These are phyloP conservation scores for Pleuronectes platessa DNA, from an alignment of 2,113 vertebrate species.

Conservation along the genomic window DNA sequence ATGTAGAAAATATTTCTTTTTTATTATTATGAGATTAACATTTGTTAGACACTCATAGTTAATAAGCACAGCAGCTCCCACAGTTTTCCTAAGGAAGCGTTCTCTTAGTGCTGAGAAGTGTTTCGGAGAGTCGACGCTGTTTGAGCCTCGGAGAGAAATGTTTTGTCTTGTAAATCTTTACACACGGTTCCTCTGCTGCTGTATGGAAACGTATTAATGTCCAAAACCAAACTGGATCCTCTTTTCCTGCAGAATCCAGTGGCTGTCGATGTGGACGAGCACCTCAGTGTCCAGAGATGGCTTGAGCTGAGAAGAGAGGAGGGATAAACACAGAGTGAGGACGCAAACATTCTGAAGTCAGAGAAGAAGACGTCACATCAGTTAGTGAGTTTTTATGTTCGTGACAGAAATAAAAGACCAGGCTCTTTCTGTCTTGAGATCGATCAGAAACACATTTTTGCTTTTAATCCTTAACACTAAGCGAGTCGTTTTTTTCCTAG, in stretches of 20 bases:
- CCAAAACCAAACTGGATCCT: conserved; percentile 40
- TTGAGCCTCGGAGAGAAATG: conserved; percentile 30
- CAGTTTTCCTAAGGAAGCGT: conserved; percentile 54
- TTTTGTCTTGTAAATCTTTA: conserved; percentile 40
- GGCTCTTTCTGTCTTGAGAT: neutral
- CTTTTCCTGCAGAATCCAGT: conserved; percentile 32
- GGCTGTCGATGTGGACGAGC: conserved; percentile 60
- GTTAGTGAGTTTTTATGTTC: neutral
- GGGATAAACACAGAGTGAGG: conserved; percentile 25
- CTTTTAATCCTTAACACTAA: too few relatives aligned
- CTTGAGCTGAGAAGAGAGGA: conserved; percentile 86
- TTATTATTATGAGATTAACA: conserved; percentile 76
- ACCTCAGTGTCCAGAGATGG: conserved; percentile 89
- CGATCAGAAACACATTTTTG: neutral
- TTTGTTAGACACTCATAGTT: conserved; percentile 68
- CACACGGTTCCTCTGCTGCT: conserved; percentile 50
- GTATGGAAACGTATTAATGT: conserved; percentile 37
- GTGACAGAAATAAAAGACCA: neutral
- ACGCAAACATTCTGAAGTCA: neutral
- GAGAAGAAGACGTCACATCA: too few relatives aligned
- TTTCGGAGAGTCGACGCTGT: conserved; percentile 37
- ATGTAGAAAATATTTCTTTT: conserved; percentile 80
- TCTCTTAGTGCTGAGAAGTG: conserved; percentile 52
- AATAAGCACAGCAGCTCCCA: conserved; percentile 61
- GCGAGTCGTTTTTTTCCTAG: too few relatives aligned